phyloP scores from a whole-genome alignment of 2,888 invertebrate genomes.

The Argynnis bischoffii region DNA sequence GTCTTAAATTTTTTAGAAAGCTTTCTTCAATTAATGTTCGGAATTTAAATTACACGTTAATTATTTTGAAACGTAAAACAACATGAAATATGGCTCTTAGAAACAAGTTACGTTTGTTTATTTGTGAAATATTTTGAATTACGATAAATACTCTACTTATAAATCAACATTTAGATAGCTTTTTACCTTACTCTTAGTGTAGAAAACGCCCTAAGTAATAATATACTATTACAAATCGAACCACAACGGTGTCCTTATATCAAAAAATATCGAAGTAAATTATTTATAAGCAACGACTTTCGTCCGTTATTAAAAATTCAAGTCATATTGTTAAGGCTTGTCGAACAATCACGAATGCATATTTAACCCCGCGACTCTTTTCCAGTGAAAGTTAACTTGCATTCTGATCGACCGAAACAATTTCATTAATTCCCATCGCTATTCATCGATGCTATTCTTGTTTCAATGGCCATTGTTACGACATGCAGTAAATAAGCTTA shows the following conservation, averaged over 20 bases:
- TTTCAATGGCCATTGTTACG: constrained; percentile 32
- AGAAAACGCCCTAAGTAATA: no score
- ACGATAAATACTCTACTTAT: no score
- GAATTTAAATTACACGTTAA: no score
- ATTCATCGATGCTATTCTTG: constrained; percentile 31
- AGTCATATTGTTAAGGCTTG: constrained; percentile 19
- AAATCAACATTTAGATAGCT: no score
- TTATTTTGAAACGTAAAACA: no score
- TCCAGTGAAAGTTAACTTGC: constrained; percentile 50
- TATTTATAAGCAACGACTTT: neutral
- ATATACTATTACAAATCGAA: no score
- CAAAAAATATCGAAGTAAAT: neutral
- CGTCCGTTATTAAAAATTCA: constrained; percentile 19
- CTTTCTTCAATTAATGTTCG: no score
- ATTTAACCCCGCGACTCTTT: constrained; percentile 44
- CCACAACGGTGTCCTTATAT: neutral
- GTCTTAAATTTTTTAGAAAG: no score
- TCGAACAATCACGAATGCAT: constrained; percentile 23
- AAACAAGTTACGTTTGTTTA: no score
- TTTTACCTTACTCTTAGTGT: no score
- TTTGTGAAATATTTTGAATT: no score
- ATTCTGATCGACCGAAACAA: constrained; percentile 40
- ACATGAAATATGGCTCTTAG: no score
- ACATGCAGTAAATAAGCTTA: constrained; percentile 1
- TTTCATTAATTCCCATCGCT: constrained; percentile 40